These are phyloP conservation scores for Oppia nitens DNA, from an alignment of 1,140 invertebrate genomes.

Conservation along the genomic window DNA sequence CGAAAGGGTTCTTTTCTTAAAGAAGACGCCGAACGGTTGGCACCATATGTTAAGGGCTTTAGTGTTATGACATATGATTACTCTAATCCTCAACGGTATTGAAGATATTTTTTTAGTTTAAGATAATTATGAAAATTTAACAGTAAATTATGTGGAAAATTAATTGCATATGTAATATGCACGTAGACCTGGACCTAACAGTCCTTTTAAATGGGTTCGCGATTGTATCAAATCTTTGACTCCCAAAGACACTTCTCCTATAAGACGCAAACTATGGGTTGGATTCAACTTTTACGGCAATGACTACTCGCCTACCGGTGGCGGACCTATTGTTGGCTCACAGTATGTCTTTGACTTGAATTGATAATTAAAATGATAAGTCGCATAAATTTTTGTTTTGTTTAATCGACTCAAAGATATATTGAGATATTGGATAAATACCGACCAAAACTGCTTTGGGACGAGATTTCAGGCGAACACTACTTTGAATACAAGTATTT, in stretches of 20 bases:
- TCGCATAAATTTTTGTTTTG: slow-evolving; percentile 15
- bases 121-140: not conserved
- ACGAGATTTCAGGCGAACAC: slow-evolving; percentile 60
- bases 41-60: slow-evolving; percentile 58
- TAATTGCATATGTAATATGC: slow-evolving; percentile 6
- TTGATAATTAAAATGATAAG: not conserved
- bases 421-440: slow-evolving; percentile 33
- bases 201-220: slow-evolving; percentile 63
- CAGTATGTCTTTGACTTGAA: slow-evolving; percentile 41
- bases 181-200: slow-evolving; percentile 50
- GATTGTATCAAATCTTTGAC: slow-evolving; percentile 54
- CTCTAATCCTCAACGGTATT: slow-evolving; percentile 54
- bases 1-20: slow-evolving; percentile 49
- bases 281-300: slow-evolving; percentile 83
- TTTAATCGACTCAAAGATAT: slow-evolving; percentile 25
- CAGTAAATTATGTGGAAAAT: not conserved
- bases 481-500: slow-evolving; percentile 61
- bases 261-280: slow-evolving; percentile 58
- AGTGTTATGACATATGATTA: slow-evolving; percentile 93
- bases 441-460: slow-evolving; percentile 55
- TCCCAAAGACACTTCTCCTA: slow-evolving; percentile 34
- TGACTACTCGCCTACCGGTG: slow-evolving; percentile 56
- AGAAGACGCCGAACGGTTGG: slow-evolving; percentile 55
- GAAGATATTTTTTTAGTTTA: not conserved
- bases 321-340: slow-evolving; percentile 54